phyloP scores from a whole-genome alignment of 2,888 invertebrate species.

The Cephus sareptanus region DNA sequence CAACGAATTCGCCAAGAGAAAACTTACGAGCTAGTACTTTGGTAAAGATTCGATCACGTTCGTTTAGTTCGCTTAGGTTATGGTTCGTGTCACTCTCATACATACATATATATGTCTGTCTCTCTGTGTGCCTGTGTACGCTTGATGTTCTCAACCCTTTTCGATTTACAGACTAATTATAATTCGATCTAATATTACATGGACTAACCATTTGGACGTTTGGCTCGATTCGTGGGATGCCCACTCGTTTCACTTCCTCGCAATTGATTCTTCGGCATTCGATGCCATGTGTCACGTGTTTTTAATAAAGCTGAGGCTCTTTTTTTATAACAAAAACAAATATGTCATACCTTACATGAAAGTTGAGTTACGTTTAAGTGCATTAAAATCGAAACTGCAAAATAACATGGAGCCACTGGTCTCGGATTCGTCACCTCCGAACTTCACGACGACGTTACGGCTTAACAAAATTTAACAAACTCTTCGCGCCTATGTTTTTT shows the following conservation, averaged over 20 bases:
- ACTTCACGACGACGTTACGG: neutral
- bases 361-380: neutral
- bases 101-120: neutral
- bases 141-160: neutral
- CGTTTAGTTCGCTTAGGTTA: constrained; percentile 38
- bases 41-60: constrained; percentile 45
- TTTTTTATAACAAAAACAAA: neutral
- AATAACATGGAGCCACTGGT: neutral
- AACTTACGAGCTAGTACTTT: constrained; percentile 60
- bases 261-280: neutral
- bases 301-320: neutral
- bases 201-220: constrained; percentile 52
- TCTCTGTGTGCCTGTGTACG: neutral
- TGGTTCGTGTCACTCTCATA: constrained; percentile 23
- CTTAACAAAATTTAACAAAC: neutral
- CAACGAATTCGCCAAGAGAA: constrained; percentile 5
- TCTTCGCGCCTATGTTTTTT: neutral
- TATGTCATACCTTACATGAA: neutral
- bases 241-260: neutral
- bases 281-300: neutral
- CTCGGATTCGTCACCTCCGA: neutral
- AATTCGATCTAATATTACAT: constrained; percentile 39
- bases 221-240: constrained; percentile 32
- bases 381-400: neutral
- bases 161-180: constrained; percentile 38